These are phyloP conservation scores for Marcusenius ussheri DNA, from an alignment of 2,113 vertebrate genomes.

Conservation along the genomic window DNA sequence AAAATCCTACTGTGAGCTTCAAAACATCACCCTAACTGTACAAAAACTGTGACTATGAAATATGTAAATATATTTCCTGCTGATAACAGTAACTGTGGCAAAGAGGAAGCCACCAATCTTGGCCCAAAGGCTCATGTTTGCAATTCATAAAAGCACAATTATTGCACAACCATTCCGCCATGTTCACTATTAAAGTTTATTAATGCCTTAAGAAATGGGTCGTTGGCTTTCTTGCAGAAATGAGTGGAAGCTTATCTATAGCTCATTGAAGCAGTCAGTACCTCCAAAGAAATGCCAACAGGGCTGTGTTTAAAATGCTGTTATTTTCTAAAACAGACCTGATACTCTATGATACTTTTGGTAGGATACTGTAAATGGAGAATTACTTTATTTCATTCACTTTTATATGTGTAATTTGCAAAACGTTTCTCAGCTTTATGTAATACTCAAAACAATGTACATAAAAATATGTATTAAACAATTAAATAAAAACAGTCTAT, in stretches of 20 bases:
- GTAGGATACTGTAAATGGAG: background rate
- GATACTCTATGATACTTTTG: background rate
- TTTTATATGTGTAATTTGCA: background rate
- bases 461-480: background rate
- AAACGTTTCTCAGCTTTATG: background rate
- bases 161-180: background rate
- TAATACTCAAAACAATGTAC: background rate
- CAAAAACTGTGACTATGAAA: background rate
- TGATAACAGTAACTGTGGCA: background rate
- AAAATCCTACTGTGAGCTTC: background rate
- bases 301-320: background rate
- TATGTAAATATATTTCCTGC: background rate
- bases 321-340: background rate
- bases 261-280: background rate
- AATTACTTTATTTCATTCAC: background rate
- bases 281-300: background rate
- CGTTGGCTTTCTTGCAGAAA: background rate
- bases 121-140: background rate
- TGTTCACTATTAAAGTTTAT: background rate
- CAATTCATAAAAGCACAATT: background rate
- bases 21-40: background rate
- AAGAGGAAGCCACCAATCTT: background rate
- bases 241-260: background rate
- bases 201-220: background rate
- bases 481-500: background rate